These are phyloP conservation scores for Lycophotia porphyrea DNA, from an alignment of 2,888 invertebrate genomes.

Conservation along the genomic window DNA sequence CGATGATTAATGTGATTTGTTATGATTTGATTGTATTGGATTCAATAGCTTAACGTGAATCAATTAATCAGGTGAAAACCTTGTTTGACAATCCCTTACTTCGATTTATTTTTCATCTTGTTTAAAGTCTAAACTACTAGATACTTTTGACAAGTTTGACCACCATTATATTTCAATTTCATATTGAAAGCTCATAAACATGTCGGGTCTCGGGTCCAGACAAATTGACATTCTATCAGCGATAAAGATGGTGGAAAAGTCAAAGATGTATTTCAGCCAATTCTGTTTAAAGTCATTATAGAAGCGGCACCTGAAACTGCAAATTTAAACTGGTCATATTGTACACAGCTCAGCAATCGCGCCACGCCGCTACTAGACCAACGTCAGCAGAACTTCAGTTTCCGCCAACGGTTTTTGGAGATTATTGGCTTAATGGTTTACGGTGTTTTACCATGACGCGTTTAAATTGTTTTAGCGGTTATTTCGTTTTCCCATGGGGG, in stretches of 20 bases:
- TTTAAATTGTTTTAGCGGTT: constrained; percentile 49
- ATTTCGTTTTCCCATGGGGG: constrained; percentile 30
- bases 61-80: neutral
- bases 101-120: neutral
- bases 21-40: constrained; percentile 24
- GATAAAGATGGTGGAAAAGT: neutral
- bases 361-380: neutral
- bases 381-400: neutral
- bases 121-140: no score
- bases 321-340: neutral
- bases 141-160: neutral
- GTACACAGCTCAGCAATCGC: neutral
- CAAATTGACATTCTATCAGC: no score
- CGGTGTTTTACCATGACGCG: constrained; percentile 30
- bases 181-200: neutral
- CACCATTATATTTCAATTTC: neutral
- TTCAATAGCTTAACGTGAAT: neutral
- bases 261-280: neutral
- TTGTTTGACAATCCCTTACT: neutral
- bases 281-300: no score
- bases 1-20: constrained; percentile 44
- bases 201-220: neutral
- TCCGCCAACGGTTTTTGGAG: neutral
- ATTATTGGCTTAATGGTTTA: constrained; percentile 38
- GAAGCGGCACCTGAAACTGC: neutral